Conservation (phyloP, 2,113 vertebrate species). For the Leptocoma aspasia region DNA sequence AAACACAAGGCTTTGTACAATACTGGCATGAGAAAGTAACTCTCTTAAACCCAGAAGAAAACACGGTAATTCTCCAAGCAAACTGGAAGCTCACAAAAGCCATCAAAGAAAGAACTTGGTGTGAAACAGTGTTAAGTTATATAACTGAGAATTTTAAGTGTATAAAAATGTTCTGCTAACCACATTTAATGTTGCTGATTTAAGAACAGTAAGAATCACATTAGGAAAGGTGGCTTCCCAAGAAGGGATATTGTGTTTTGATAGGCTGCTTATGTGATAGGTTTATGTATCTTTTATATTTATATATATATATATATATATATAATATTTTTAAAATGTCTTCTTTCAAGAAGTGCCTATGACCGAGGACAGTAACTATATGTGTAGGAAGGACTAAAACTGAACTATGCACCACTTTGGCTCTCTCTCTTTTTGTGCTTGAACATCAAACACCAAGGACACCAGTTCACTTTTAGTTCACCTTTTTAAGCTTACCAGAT, state of each 20-base stretch:
- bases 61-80: neutral
- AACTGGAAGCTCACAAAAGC: slow-evolving; percentile 1
- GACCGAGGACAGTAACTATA: neutral
- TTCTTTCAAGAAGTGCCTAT: neutral
- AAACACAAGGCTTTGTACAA: slow-evolving; percentile 56
- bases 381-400: neutral
- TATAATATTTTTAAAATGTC: neutral
- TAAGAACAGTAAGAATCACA: neutral
- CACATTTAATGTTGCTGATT: neutral
- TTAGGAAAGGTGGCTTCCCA: neutral
- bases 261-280: neutral
- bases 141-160: neutral
- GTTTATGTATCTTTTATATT: neutral
- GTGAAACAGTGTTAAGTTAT: neutral
- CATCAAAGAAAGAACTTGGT: neutral
- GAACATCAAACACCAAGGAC: slow-evolving; percentile 45
- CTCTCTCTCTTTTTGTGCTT: slow-evolving; percentile 5
- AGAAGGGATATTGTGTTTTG: neutral
- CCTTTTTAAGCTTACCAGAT: slow-evolving; percentile 7
- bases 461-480: slow-evolving; percentile 17
- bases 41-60: slow-evolving; percentile 40
- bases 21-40: slow-evolving; percentile 43
- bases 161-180: neutral
- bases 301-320: too few relatives aligned
- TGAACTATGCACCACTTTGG: neutral